Evolutionary conservation across 2,888 invertebrate genomes (phyloP).

Genomic region (Ormyrus thymus): DNA sequence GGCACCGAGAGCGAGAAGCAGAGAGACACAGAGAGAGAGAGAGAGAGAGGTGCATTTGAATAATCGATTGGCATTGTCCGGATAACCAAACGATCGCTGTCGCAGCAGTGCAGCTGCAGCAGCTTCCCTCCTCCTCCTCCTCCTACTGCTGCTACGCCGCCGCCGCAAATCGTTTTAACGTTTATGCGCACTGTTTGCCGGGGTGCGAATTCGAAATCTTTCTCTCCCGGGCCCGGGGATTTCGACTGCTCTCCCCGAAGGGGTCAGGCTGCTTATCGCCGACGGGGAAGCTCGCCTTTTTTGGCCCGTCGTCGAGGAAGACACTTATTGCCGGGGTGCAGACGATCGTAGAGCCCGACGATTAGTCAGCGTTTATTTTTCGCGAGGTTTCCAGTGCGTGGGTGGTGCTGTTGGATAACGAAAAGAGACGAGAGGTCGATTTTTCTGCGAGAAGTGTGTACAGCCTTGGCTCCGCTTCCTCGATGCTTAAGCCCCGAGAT

Average conservation of each 20-base stretch:
- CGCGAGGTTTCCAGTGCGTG: not conserved
- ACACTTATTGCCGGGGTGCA: no score
- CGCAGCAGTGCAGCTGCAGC: not conserved
- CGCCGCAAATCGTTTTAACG: slow-evolving; percentile 3
- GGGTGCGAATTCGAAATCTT: not conserved
- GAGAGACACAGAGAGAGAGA: no score
- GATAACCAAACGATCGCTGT: slow-evolving; percentile 31
- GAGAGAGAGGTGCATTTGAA: slow-evolving; percentile 36
- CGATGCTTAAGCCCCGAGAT: no score
- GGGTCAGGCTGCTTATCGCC: not conserved
- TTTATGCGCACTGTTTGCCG: not conserved
- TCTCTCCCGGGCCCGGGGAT: not conserved
- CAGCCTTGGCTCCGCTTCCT: no score
- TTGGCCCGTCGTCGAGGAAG: not conserved
- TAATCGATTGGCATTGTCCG: slow-evolving; percentile 50
- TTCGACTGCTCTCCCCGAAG: not conserved
- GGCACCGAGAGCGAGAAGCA: not conserved
- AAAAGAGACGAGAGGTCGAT: not conserved
- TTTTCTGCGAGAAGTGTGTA: not conserved
- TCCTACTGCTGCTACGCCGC: not conserved
- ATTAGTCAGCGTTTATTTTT: no score
- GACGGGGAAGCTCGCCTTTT: not conserved
- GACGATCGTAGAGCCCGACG: no score
- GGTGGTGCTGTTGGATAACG: not conserved
- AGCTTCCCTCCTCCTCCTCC: no score